Base-by-base conservation (phyloP, 2,797 vertebrate species). In the Cryptoblepharus egeriae region DNA sequence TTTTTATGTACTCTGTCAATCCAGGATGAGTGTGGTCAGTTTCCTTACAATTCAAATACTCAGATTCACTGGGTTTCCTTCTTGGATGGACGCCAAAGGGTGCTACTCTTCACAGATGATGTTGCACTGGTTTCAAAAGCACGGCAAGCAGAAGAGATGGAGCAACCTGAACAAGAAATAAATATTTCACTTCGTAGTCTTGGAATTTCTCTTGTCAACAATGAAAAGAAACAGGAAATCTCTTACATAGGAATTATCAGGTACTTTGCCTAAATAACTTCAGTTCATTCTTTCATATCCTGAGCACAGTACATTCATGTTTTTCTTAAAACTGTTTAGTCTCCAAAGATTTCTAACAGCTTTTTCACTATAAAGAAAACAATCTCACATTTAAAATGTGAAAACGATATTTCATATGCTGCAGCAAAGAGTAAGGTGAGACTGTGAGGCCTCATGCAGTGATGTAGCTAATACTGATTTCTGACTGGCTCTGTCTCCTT, bases 31-130 rank as follows among this genome's bases (percentile, higher is more conserved):
- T 95, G 96, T 89, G 98, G 98, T 1, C 98, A 99, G 88, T 99
- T 99, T 88, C 85, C 97, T 6, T 97, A 95, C 10, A 96, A 97
- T 73, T 92, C 93, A 71, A 93, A 97, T 58, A 96, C 93, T 73
- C 97, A 98, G 35, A 95, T 99, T 12, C 97, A 99, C 87, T 99
- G 99, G 98, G 98, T 98, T 1, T 98, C 97, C 8, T 99, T 99
- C 92, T 93, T 99, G 75, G 97, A 99, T 0, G 99, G 99, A 0
- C 97, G 98, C 0, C 99, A 99, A 85, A 96, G 99, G 4, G 96
- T 99, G 68, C 91, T 99, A 58, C 96, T 99, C 60, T 99, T 99
- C 90, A 99, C 98, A 0, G 98, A 99, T 77, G 99, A 99, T 4
- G 96, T 98, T 0, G 97, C 96, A 0, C 93, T 99, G 74, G 96